A percentile compares a stretch with the other conserved stretches of the same genome.
phyloP scores from a whole-genome alignment of 2,888 invertebrate species.

The Tiliacea aurago region DNA sequence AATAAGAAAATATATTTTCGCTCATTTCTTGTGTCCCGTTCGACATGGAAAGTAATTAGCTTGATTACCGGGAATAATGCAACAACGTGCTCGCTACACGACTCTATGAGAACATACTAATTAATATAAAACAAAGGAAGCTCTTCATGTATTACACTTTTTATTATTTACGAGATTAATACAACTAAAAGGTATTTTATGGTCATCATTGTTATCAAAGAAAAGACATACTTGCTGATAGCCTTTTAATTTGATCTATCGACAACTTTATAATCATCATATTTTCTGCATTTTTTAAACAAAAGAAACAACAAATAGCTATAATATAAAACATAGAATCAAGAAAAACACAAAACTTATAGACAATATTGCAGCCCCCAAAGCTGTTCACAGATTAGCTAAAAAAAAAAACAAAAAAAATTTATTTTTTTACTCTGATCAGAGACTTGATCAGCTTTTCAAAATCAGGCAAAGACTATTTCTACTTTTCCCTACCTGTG shows the following conservation, averaged over 20 bases:
- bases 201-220: not conserved
- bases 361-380: too few relatives aligned
- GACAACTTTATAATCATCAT: not conserved
- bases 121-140: constrained; percentile 43
- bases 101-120: constrained; percentile 42
- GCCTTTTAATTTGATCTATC: not conserved
- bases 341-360: too few relatives aligned
- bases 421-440: not conserved
- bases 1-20: constrained; percentile 31
- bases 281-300: too few relatives aligned
- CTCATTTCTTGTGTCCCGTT: constrained; percentile 34
- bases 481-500: not conserved
- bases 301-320: too few relatives aligned
- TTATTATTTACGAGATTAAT: constrained; percentile 14
- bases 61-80: constrained; percentile 42
- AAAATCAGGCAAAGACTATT: not conserved
- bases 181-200: constrained; percentile 6
- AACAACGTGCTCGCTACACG: constrained; percentile 31
- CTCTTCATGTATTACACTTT: constrained; percentile 21
- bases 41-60: constrained; percentile 47
- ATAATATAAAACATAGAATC: too few relatives aligned
- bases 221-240: not conserved
- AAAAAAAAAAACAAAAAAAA: too few relatives aligned
- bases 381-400: too few relatives aligned
- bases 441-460: not conserved